Conservation (phyloP, 1,140 invertebrate genomes). For the Lordiphosa collinella region DNA sequence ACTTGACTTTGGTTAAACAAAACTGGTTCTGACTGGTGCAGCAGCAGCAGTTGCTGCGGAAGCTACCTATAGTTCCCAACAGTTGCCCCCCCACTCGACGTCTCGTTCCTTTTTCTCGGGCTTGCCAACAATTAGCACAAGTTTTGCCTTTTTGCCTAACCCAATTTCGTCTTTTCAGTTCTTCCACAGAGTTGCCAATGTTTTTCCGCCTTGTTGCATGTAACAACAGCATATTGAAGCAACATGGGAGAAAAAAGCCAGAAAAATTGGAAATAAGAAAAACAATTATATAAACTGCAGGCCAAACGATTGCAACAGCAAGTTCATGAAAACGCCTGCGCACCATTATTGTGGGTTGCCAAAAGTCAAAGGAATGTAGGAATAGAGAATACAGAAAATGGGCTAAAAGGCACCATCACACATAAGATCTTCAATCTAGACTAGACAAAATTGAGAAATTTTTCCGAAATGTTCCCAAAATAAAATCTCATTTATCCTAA, state of each 20-base stretch:
- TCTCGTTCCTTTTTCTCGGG: not conserved
- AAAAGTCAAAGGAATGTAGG: not conserved
- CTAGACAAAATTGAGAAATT: no score
- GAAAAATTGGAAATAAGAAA: slow-evolving; percentile 25
- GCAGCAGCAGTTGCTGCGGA: slow-evolving; percentile 13
- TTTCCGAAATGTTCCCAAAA: no score
- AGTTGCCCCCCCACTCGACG: slow-evolving; percentile 2
- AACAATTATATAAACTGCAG: slow-evolving; percentile 52
- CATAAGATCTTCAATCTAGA: no score
- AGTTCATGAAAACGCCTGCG: slow-evolving; percentile 51
- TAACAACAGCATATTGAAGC: slow-evolving; percentile 26
- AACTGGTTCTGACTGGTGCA: slow-evolving; percentile 29
- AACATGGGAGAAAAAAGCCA: not conserved
- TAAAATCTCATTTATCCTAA: no score
- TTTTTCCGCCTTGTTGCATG: slow-evolving; percentile 62
- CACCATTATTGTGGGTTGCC: slow-evolving; percentile 10
- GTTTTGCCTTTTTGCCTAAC: slow-evolving; percentile 40
- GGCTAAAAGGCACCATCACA: no score
- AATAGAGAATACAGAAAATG: no score
- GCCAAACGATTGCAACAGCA: slow-evolving; percentile 54
- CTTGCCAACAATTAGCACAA: slow-evolving; percentile 54
- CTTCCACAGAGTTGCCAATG: slow-evolving; percentile 13
- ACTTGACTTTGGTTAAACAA: slow-evolving; percentile 61
- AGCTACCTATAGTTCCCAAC: slow-evolving; percentile 7
- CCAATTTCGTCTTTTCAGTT: slow-evolving; percentile 22